Evolutionary conservation across 2,888 invertebrate species (phyloP).

Genomic region (Drosophila histrio): DNA sequence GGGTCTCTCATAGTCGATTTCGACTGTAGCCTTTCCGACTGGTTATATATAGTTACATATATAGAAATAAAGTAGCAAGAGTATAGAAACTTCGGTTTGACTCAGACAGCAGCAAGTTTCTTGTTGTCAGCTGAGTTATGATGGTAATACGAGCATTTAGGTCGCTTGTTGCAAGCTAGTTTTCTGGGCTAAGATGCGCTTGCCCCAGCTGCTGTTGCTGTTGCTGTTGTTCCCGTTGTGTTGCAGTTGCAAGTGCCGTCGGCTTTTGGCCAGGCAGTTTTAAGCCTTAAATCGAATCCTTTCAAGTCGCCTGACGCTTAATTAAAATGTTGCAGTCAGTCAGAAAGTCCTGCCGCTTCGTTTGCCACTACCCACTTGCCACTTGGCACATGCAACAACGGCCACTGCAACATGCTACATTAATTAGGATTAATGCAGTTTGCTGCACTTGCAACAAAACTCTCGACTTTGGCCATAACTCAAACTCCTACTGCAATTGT

Average conservation of each 20-base stretch:
- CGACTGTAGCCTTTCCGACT: too few relatives aligned
- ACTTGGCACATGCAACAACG: neutral
- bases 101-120: neutral
- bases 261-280: slow-evolving; percentile 1
- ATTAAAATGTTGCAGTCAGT: slow-evolving; percentile 30
- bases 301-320: slow-evolving; percentile 28
- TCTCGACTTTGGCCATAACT: neutral
- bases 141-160: slow-evolving; percentile 4
- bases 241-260: neutral
- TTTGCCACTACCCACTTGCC: neutral
- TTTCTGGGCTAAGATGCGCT: slow-evolving; percentile 39
- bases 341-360: neutral
- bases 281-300: slow-evolving; percentile 38
- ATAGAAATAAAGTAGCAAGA: neutral
- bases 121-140: slow-evolving; percentile 7
- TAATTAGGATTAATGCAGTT: slow-evolving; percentile 49
- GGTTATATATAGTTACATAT: too few relatives aligned
- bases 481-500: slow-evolving; percentile 11
- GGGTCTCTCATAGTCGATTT: too few relatives aligned
- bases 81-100: neutral
- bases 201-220: slow-evolving; percentile 12
- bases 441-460: slow-evolving; percentile 16
- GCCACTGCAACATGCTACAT: slow-evolving; percentile 18
- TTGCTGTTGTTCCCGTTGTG: neutral
- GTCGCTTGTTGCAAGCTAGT: slow-evolving; percentile 10